Conservation (phyloP, 1,140 invertebrate species). For the Drosophila orosa region DNA sequence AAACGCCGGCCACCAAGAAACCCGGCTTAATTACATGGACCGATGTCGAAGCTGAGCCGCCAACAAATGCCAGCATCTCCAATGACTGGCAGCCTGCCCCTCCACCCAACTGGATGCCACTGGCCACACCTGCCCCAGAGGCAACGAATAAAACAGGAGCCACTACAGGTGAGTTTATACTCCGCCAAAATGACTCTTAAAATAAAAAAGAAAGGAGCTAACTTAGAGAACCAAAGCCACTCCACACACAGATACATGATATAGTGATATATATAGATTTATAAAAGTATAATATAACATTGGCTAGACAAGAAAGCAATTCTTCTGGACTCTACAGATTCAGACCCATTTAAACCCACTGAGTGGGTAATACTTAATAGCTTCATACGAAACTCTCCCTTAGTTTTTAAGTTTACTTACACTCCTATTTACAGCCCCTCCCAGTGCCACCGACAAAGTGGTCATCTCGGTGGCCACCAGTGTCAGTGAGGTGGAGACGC, state of each 20-base stretch:
- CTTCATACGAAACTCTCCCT: neutral
- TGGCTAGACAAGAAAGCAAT: too few relatives aligned
- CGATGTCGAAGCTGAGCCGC: conserved; percentile 70
- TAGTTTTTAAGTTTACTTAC: neutral
- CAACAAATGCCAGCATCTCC: conserved; percentile 66
- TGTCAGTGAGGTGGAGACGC: conserved; percentile 70
- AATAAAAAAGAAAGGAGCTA: neutral
- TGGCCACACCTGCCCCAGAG: conserved; percentile 50
- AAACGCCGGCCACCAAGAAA: conserved; percentile 53
- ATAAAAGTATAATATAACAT: neutral
- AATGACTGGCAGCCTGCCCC: conserved; percentile 70
- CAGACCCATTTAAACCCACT: neutral
- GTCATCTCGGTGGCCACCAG: conserved; percentile 78
- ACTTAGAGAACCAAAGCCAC: too few relatives aligned
- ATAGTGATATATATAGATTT: too few relatives aligned
- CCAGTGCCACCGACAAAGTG: conserved; percentile 73
- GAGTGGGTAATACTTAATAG: neutral
- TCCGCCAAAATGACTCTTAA: neutral
- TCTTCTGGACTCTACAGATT: too few relatives aligned
- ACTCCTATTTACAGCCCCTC: conserved; percentile 52
- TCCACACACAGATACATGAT: too few relatives aligned
- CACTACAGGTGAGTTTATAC: conserved; percentile 37
- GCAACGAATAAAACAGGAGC: conserved; percentile 46
- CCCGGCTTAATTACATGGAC: conserved; percentile 85
- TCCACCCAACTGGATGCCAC: conserved; percentile 62